Evolutionary conservation across 2,888 invertebrate genomes (phyloP), one percentile per base, ranked within the genome.

Genomic region (Sarcophaga rosellei): DNA sequence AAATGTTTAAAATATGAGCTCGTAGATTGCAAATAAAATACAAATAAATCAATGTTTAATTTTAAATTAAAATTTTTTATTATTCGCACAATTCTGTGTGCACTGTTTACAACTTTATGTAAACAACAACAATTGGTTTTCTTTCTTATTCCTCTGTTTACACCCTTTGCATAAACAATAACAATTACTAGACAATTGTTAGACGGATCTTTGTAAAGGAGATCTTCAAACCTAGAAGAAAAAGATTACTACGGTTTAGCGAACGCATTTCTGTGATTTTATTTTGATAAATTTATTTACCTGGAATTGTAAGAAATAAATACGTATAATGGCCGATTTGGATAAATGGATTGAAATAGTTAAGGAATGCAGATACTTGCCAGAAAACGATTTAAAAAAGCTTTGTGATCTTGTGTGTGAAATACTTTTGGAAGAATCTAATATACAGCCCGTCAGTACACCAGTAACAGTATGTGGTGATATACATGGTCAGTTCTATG

Each of bases 391-490:
- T 94, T 95, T 99, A 89, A 98, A 99, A 95, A 97, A 98, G 94
- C 95, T 99, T 89, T 99, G 99, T 95, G 97, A 98, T 94, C 96
- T 98, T 93, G 99, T 99, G 84, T 97, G 97, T 94, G 98, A 98
- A 94, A 95, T 99, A 91, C 95, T 99, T 86, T 93, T 98, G 89
- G 99, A 99, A 93, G 99, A 99, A 94, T 98, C 98, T 1, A 99
- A 99, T 94, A 98, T 99, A 89, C 99, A 99, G 92, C 98, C 99
- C 88, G 98, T 99, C 72, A 97, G 97, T 89, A 97, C 98, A 86
- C 99, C 99, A 88, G 99, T 99, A 88, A 99, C 99, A 70, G 98
- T 99, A 86, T 99, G 99, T 93, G 99, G 99, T 47, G 99, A 99
- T 94, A 99, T 99, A 92, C 99, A 99, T 94, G 99, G 99, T 85